These are phyloP conservation scores for Lacerta viridis DNA, from an alignment of 2,797 vertebrate species.

Conservation along the genomic window DNA sequence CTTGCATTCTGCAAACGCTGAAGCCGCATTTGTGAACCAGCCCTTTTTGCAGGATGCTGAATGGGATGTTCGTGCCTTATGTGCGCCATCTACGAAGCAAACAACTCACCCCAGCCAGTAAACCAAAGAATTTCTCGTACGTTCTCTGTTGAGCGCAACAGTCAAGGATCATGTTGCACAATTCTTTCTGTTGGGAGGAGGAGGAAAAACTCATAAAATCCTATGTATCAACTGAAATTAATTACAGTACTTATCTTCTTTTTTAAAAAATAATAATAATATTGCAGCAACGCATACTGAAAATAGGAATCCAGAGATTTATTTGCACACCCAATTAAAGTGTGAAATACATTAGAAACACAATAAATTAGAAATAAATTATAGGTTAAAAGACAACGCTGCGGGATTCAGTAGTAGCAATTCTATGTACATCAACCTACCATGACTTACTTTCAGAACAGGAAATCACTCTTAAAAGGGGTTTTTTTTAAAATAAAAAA, in stretches of 20 bases:
- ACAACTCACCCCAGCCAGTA: constrained; percentile 94
- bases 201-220: constrained; percentile 56
- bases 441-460: background rate
- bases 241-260: background rate
- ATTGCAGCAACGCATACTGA: background rate
- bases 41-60: background rate
- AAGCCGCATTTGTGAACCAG: background rate
- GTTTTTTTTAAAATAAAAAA: background rate
- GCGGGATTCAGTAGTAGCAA: too few species aligned
- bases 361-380: background rate
- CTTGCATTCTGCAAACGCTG: background rate
- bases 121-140: constrained; percentile 98
- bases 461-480: background rate
- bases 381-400: too few species aligned
- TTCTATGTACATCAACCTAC: background rate
- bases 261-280: background rate
- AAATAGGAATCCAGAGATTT: background rate
- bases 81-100: background rate
- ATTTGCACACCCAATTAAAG: background rate
- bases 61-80: background rate
- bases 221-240: constrained; percentile 33
- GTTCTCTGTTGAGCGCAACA: constrained; percentile 99
- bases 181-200: constrained; percentile 89
- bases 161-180: constrained; percentile 99
- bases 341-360: background rate